Conservation (phyloP, 1,140 invertebrate genomes). For the Trichomalopsis sarcophagae region DNA sequence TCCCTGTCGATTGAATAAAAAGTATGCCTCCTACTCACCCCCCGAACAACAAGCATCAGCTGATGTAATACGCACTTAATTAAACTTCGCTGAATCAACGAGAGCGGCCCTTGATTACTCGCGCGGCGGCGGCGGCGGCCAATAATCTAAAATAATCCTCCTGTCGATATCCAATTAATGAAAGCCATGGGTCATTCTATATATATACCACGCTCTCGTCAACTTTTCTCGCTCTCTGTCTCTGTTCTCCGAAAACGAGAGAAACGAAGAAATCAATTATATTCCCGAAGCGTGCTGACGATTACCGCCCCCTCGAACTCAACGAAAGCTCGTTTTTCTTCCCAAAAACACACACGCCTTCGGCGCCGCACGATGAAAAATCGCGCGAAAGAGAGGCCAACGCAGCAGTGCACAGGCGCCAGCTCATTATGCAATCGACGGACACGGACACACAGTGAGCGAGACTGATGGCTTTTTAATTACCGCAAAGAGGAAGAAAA, state of each 20-base stretch:
- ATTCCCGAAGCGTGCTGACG: neutral
- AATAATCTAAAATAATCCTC: slow-evolving; percentile 1
- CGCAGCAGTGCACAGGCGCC: neutral
- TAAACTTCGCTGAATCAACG: neutral
- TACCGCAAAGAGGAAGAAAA: neutral
- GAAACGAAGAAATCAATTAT: neutral
- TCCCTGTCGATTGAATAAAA: no score
- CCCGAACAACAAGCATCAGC: no score
- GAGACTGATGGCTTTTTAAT: slow-evolving; percentile 21
- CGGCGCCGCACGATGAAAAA: neutral
- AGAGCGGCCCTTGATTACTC: neutral
- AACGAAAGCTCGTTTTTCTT: neutral
- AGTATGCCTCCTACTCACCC: no score
- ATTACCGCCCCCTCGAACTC: neutral
- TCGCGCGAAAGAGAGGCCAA: neutral
- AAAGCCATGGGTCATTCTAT: neutral
- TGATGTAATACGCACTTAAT: neutral
- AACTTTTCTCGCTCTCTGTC: neutral
- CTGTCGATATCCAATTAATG: slow-evolving; percentile 3
- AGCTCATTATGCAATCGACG: neutral
- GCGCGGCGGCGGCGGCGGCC: no score
- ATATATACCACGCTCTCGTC: no score
- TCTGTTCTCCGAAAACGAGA: neutral
- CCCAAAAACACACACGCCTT: neutral
- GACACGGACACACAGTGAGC: neutral